Conservation (phyloP, 2,888 invertebrate species). For the Drosophila rellima region DNA sequence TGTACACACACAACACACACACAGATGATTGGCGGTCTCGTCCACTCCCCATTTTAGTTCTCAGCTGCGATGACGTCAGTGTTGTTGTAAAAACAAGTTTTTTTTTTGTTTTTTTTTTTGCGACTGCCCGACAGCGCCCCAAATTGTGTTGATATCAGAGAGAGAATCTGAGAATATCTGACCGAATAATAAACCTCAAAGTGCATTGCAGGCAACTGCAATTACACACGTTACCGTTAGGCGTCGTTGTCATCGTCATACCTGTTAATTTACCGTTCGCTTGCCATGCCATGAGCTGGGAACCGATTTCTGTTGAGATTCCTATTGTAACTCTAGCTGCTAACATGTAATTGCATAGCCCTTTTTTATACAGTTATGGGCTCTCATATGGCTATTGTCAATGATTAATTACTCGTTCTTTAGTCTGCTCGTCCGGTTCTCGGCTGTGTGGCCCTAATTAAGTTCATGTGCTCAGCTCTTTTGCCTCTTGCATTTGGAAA, state of each 20-base stretch:
- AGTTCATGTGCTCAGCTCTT: constrained; percentile 51
- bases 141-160: constrained; percentile 33
- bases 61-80: constrained; percentile 81
- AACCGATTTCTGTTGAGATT: constrained; percentile 11
- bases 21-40: constrained; percentile 70
- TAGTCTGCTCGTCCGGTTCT: constrained; percentile 39
- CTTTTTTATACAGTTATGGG: constrained; percentile 17
- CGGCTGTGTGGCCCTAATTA: constrained; percentile 59
- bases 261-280: constrained; percentile 20
- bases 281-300: constrained; percentile 12
- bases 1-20: constrained; percentile 14
- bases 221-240: constrained; percentile 79
- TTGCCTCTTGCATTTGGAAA: constrained; percentile 23
- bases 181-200: constrained; percentile 55
- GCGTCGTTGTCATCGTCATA: constrained; percentile 48
- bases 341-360: constrained; percentile 41
- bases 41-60: constrained; percentile 84
- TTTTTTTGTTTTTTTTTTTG: constrained; percentile 19
- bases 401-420: constrained; percentile 67
- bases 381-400: constrained; percentile 35
- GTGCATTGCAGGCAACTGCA: constrained; percentile 66
- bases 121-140: constrained; percentile 17
- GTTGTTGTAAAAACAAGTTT: constrained; percentile 77
- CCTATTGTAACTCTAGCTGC: constrained; percentile 39
- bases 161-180: constrained; percentile 53